Percentiles rank a stretch among this genome's conserved stretches.
Conservation (phyloP, 2,888 invertebrate genomes). For the Ormyrus thymus region DNA sequence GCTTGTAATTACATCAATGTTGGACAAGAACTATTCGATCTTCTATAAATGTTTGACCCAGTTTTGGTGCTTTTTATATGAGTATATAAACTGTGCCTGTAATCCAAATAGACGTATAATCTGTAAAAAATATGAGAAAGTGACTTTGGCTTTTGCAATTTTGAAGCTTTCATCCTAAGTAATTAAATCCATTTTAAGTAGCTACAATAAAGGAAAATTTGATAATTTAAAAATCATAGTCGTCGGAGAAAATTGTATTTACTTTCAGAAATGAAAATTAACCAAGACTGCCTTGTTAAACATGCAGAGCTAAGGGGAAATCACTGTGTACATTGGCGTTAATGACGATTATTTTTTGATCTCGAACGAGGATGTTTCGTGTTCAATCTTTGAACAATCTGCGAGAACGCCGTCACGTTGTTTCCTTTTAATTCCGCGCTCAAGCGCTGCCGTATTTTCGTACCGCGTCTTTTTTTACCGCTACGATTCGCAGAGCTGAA, state of each 20-base stretch:
- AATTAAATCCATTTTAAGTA: no score
- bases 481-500: neutral
- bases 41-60: neutral
- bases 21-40: neutral
- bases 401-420: neutral
- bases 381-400: conserved; percentile 45
- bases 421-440: conserved; percentile 22
- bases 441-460: neutral
- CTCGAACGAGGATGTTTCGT: conserved; percentile 11
- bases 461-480: neutral
- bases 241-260: neutral
- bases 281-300: conserved; percentile 2
- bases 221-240: no score
- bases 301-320: neutral
- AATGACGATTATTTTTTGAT: conserved; percentile 19
- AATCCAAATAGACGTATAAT: no score
- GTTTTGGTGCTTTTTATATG: neutral
- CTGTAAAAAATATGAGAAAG: no score
- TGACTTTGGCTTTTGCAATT: no score
- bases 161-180: no score
- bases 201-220: no score
- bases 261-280: conserved; percentile 18
- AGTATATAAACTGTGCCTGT: no score
- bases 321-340: neutral
- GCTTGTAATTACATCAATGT: no score